A percentile compares a stretch with the other conserved stretches of the same genome.
phyloP scores from a whole-genome alignment of 35 echinoderm and acorn worm species.

The Heliocidaris tuberculata region DNA sequence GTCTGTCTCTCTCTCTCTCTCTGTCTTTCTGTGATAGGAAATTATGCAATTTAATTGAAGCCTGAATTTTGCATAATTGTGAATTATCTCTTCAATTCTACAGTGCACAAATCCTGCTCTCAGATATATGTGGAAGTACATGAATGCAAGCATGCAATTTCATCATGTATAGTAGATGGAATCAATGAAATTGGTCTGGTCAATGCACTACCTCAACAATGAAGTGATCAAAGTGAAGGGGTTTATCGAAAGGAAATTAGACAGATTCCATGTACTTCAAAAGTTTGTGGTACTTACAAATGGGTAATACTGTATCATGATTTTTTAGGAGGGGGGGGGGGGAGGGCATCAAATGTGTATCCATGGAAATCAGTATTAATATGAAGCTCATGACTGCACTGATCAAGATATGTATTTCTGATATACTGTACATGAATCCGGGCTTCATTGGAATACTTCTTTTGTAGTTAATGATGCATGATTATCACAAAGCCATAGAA shows the following conservation, averaged over 20 bases:
- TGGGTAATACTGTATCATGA: too few relatives aligned
- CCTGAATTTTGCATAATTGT: background rate
- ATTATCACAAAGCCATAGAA: background rate
- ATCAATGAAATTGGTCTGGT: background rate
- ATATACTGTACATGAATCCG: background rate
- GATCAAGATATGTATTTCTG: background rate
- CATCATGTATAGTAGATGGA: background rate
- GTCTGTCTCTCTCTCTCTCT: too few relatives aligned
- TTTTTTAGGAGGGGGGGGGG: too few relatives aligned
- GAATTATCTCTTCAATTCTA: background rate
- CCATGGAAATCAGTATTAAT: too few relatives aligned
- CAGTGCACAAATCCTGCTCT: too few relatives aligned
- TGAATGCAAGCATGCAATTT: background rate
- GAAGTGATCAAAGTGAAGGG: background rate
- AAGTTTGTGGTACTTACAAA: too few relatives aligned
- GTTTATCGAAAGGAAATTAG: too few relatives aligned
- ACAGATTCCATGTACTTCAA: too few relatives aligned
- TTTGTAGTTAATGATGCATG: background rate
- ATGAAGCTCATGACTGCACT: too few relatives aligned
- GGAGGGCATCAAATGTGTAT: too few relatives aligned
- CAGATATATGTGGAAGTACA: background rate
- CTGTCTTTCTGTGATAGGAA: background rate
- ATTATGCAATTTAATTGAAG: background rate
- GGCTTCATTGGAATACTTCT: too few relatives aligned
- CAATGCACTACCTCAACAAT: background rate